Conservation (phyloP, 2,113 vertebrate species). For the Elephas maximus region DNA sequence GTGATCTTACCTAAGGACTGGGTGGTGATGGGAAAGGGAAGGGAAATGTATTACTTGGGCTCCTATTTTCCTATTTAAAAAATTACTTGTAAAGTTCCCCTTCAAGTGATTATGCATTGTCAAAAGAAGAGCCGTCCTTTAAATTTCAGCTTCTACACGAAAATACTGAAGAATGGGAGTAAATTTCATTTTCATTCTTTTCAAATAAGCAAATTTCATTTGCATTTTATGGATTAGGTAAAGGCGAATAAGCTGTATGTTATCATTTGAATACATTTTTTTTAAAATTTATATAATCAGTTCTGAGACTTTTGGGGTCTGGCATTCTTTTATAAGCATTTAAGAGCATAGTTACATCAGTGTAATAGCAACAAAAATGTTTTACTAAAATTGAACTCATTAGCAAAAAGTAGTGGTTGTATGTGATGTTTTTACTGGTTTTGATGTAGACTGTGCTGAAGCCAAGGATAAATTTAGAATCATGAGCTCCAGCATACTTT, state of each 20-base stretch:
- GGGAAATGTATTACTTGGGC: neutral
- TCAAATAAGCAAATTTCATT: neutral
- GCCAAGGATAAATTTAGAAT: conserved; percentile 30
- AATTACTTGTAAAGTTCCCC: neutral
- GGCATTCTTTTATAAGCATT: neutral
- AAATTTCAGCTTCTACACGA: neutral
- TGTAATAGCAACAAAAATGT: neutral
- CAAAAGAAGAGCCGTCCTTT: conserved; percentile 9
- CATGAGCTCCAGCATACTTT: neutral
- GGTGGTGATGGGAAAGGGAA: neutral
- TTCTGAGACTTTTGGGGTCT: neutral
- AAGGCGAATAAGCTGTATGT: neutral
- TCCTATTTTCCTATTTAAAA: conserved; percentile 24
- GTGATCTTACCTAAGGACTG: neutral
- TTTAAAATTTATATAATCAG: neutral
- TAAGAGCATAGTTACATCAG: neutral
- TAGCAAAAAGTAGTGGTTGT: conserved; percentile 49
- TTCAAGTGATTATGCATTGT: neutral
- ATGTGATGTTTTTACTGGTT: conserved; percentile 18
- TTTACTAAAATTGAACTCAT: conserved; percentile 30
- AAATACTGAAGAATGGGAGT: conserved; percentile 51
- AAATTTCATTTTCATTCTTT: conserved; percentile 43
- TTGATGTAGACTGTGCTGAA: conserved; percentile 5
- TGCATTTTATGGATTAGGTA: conserved; percentile 33
- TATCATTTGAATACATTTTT: neutral